phyloP scores from a whole-genome alignment of 2,797 vertebrate genomes.

The Oreortyx pictus region DNA sequence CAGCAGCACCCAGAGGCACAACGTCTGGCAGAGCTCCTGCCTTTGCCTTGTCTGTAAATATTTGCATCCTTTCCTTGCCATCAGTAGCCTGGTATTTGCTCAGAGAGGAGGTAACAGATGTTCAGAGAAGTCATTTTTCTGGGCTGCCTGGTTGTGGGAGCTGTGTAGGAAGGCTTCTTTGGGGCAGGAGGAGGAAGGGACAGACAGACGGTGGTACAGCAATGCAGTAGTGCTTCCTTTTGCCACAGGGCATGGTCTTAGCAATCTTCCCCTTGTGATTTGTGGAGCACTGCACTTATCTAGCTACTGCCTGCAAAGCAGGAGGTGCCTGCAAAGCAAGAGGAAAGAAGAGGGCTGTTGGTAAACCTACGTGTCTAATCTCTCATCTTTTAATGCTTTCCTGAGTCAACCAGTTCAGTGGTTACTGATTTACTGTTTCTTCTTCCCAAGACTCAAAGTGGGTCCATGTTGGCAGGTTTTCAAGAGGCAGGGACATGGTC shows the following conservation, averaged over 20 bases:
- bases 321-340: too few species aligned
- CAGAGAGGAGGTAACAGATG: conserved; percentile 28
- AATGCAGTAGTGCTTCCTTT: background rate
- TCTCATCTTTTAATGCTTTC: background rate
- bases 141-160: fast-evolving
- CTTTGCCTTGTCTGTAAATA: conserved; percentile 56
- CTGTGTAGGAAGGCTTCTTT: background rate
- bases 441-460: background rate
- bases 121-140: background rate
- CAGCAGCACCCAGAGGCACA: background rate
- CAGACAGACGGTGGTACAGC: background rate
- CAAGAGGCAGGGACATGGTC: background rate
- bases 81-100: conserved; percentile 46
- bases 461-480: background rate
- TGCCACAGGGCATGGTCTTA: background rate
- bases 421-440: background rate
- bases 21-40: background rate
- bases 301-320: too few species aligned
- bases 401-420: background rate
- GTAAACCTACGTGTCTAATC: background rate
- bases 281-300: fast-evolving
- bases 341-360: background rate
- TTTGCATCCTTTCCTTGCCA: conserved; percentile 32
- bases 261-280: background rate
- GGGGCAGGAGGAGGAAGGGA: background rate